These are phyloP conservation scores for Falco concolor DNA, from an alignment of 2,797 vertebrate species.

Conservation along the genomic window DNA sequence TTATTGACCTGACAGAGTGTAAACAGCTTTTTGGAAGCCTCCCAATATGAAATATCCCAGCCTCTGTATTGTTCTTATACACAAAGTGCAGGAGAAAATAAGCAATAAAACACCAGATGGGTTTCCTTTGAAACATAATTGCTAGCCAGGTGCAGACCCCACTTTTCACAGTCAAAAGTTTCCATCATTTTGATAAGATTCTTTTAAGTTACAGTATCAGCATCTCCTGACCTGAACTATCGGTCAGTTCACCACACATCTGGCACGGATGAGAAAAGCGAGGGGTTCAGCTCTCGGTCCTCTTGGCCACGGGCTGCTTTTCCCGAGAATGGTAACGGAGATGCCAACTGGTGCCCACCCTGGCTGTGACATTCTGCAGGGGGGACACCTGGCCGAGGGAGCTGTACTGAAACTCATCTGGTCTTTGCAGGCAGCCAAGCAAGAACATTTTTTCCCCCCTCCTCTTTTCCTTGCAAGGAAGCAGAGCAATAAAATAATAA, in stretches of 20 bases:
- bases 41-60: neutral
- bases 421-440: neutral
- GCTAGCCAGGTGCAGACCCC: neutral
- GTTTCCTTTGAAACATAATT: conserved; percentile 13
- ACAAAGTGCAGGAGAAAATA: neutral
- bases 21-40: neutral
- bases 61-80: neutral
- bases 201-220: neutral
- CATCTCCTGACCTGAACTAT: neutral
- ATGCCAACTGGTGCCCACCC: neutral
- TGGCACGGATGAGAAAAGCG: neutral
- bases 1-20: neutral
- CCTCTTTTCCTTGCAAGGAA: neutral
- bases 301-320: neutral
- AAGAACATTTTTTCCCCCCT: neutral
- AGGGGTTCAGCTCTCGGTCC: neutral
- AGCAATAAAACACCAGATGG: conserved; percentile 5
- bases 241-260: accelerated
- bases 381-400: neutral
- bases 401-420: neutral
- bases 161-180: neutral
- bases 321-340: neutral
- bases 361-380: neutral
- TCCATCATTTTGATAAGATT: conserved; percentile 1
- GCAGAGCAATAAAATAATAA: conserved; percentile 9